A percentile compares a stretch with the other conserved stretches of the same genome.
phyloP scores from a whole-genome alignment of 1,140 invertebrate genomes.

The Trichogramma pretiosum region DNA sequence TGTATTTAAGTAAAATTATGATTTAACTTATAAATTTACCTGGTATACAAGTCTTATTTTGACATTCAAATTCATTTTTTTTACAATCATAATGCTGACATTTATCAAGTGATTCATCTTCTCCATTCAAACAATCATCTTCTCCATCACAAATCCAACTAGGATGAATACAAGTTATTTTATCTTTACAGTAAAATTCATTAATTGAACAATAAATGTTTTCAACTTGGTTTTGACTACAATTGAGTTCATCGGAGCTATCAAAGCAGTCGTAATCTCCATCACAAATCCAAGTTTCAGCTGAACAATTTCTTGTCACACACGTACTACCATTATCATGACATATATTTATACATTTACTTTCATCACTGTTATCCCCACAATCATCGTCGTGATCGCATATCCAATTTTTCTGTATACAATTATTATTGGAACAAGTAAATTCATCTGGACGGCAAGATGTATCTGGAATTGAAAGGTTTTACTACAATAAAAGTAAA shows the following conservation, averaged over 20 bases:
- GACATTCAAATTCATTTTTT: slow-evolving; percentile 74
- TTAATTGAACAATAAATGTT: slow-evolving; percentile 51
- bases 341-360: slow-evolving; percentile 64
- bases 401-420: slow-evolving; percentile 77
- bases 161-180: slow-evolving; percentile 76
- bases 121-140: slow-evolving; percentile 72
- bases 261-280: slow-evolving; percentile 77
- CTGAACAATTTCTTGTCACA: slow-evolving; percentile 60
- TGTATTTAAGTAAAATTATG: no score
- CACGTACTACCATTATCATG: slow-evolving; percentile 59
- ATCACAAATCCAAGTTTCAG: slow-evolving; percentile 72
- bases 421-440: slow-evolving; percentile 79
- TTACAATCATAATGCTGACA: slow-evolving; percentile 73
- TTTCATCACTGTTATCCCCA: slow-evolving; percentile 72
- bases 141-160: slow-evolving; percentile 83
- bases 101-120: slow-evolving; percentile 60
- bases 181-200: slow-evolving; percentile 81
- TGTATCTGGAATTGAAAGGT: slow-evolving; percentile 52
- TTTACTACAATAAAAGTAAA: no score
- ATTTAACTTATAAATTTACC: no score
- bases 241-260: slow-evolving; percentile 68
- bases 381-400: slow-evolving; percentile 86
- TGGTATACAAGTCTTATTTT: slow-evolving; percentile 68
- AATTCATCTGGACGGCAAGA: slow-evolving; percentile 83
- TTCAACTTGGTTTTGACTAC: slow-evolving; percentile 24